Percentiles rank a stretch among this genome's conserved stretches.
These are phyloP conservation scores for Pteromalus puparum DNA, from an alignment of 1,140 invertebrate genomes.

Conservation along the genomic window DNA sequence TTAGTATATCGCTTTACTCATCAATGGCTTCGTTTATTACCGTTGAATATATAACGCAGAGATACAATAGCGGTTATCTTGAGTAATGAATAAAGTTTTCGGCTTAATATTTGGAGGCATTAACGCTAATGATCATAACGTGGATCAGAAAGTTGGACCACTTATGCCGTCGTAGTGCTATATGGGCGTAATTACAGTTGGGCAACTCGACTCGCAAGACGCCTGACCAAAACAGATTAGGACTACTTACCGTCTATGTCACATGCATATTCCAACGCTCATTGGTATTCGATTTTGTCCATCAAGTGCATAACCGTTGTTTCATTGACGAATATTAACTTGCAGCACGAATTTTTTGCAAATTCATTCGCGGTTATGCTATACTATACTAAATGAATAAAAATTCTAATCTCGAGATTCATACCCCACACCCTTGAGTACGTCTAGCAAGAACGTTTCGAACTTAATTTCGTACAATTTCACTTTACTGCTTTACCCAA, in stretches of 20 bases:
- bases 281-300: not conserved
- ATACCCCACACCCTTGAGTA: not conserved
- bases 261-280: not conserved
- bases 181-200: conserved; percentile 27
- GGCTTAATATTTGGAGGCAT: not conserved
- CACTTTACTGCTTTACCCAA: not conserved
- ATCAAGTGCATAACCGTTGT: not conserved
- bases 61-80: not conserved
- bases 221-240: conserved; percentile 40
- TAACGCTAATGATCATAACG: not conserved
- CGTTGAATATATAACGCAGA: not conserved
- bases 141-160: not conserved
- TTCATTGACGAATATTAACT: not conserved
- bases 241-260: not conserved
- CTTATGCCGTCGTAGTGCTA: not conserved
- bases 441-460: not conserved
- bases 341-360: not conserved
- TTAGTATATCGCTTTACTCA: no score
- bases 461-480: not conserved
- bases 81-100: not conserved
- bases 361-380: no score
- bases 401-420: no score
- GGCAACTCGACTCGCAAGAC: not conserved
- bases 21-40: no score
- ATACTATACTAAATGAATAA: no score